Evolutionary conservation across 2,797 vertebrate species (phyloP).

Genomic region (Karalla daura): DNA sequence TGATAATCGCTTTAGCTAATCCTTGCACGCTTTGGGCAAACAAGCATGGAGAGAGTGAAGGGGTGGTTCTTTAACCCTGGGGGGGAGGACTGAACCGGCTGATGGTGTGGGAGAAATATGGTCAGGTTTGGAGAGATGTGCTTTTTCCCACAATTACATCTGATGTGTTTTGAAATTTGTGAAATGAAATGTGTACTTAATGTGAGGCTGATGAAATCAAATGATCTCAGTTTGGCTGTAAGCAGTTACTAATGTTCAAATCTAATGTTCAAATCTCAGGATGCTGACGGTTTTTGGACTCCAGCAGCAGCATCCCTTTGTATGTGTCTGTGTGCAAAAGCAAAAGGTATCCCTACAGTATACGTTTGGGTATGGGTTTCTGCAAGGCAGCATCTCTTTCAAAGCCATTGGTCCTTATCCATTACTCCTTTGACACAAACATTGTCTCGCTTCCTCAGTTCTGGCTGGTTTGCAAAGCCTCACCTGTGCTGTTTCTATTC

Average conservation of each 20-base stretch:
- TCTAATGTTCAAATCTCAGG: neutral
- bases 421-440: constrained; percentile 40
- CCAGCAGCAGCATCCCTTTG: neutral
- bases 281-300: neutral
- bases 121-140: constrained; percentile 32
- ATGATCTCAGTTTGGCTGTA: neutral
- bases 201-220: neutral
- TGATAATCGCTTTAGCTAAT: constrained; percentile 87
- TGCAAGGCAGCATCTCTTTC: constrained; percentile 9
- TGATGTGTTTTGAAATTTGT: constrained; percentile 31
- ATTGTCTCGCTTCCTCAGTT: constrained; percentile 28
- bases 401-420: constrained; percentile 46
- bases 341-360: neutral
- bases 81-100: constrained; percentile 47
- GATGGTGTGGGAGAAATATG: constrained; percentile 53
- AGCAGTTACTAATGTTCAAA: neutral
- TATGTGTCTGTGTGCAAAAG: neutral
- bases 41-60: constrained; percentile 70
- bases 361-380: neutral
- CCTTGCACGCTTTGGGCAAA: constrained; percentile 76
- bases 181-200: neutral
- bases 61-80: constrained; percentile 66
- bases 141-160: constrained; percentile 28
- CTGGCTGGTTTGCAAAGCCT: constrained; percentile 30
- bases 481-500: constrained; percentile 70